Evolutionary conservation across 2,113 vertebrate genomes (phyloP), one percentile per base, ranked within the genome.

Genomic region (Perca fluviatilis): DNA sequence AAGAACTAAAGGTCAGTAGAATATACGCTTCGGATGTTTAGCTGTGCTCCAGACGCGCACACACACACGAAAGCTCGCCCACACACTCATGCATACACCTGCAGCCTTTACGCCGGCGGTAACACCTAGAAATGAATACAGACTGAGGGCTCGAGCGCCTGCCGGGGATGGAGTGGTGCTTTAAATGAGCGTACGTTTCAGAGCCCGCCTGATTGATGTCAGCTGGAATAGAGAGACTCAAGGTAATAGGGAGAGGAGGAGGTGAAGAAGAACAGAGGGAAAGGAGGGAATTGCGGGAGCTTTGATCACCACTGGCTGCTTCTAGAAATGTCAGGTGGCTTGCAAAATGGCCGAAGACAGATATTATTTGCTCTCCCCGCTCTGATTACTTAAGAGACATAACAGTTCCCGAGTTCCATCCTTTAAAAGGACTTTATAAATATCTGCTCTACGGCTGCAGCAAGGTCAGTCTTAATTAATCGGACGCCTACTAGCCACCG

Each of bases 291-390:
- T 13, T 74, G 11, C 51, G 25, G 58, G 56, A 51, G 72, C 90
- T 84, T 92, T 90, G 89, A 91, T 91, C 85, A 84, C 77, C 79
- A 83, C 81, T 33, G 78, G 61, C 82, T 50, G 87, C 88, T 86
- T 83, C 79, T 91, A 61, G 90, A 90, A 94, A 95, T 94, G 94
- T 94, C 93, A 93, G 89, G 68, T 73, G 65, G 86, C 79, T 89
- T 40, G 64, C 71, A 81, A 86, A 93, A 90, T 83, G 83, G 88
- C 74, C 5, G 57, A 68, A 84, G 75, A 88, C 57, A 27, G 80
- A 76, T 70, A 65, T 7, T 10, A 79, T 84, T 62, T 67, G 57
- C 68, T 56, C 23, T 36, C 19, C 68, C 79, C 46, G 71, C 77
- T 47, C 73, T 65, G 67, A 63, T 77, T 67, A 67, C 58, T 65